These are phyloP conservation scores for Anoplophora glabripennis DNA, from an alignment of 1,140 invertebrate species.

Conservation along the genomic window DNA sequence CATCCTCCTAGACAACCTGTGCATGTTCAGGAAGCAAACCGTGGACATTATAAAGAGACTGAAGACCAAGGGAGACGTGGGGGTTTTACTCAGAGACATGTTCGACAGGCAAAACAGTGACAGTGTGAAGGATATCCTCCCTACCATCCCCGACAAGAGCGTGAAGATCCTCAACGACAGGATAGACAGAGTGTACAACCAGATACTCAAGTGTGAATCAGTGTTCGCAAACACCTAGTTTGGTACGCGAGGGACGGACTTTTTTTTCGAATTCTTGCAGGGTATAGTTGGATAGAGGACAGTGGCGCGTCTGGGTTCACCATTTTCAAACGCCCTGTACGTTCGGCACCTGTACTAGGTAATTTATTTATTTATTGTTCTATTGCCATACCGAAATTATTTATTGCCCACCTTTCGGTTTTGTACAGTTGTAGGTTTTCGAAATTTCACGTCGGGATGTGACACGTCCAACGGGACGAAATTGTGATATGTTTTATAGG, in stretches of 20 bases:
- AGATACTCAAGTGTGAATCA: slow-evolving; percentile 64
- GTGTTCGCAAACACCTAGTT: slow-evolving; percentile 36
- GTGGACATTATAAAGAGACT: slow-evolving; percentile 63
- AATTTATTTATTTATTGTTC: slow-evolving; percentile 14
- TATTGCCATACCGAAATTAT: slow-evolving; percentile 10
- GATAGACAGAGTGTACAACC: slow-evolving; percentile 67
- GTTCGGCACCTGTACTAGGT: not conserved
- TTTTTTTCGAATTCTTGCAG: not conserved
- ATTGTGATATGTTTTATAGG: slow-evolving; percentile 1
- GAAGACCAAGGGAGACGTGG: slow-evolving; percentile 53
- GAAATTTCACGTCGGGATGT: not conserved
- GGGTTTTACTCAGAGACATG: slow-evolving; percentile 54
- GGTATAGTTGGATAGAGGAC: not conserved
- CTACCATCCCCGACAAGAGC: slow-evolving; percentile 75
- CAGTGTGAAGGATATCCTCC: slow-evolving; percentile 65
- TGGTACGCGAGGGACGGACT: not conserved
- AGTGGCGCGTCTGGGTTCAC: too few relatives aligned
- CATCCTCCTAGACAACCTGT: slow-evolving; percentile 72
- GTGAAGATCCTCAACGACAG: slow-evolving; percentile 73
- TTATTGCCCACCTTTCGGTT: not conserved
- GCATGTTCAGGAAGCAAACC: slow-evolving; percentile 73
- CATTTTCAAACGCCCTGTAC: too few relatives aligned
- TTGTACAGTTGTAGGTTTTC: not conserved
- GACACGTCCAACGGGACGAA: not conserved
- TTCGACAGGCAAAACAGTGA: slow-evolving; percentile 56